Percentiles rank a stretch among this genome's conserved stretches.
These are phyloP conservation scores for Microcebus murinus DNA, from an alignment of 2,113 vertebrate genomes.

Conservation along the genomic window DNA sequence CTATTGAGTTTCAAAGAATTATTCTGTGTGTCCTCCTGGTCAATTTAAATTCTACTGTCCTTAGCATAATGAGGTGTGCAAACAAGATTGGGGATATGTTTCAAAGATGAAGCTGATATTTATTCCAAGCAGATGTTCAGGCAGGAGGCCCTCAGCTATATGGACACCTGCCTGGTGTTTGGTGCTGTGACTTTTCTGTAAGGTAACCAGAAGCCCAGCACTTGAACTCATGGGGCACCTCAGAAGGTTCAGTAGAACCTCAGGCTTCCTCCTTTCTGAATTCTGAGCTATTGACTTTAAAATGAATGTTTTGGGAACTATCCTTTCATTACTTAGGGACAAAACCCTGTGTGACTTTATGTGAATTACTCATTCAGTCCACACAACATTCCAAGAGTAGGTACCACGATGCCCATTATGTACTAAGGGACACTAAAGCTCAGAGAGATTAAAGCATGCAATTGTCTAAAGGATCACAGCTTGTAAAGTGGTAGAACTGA, in stretches of 20 bases:
- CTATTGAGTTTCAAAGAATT: conserved; percentile 58
- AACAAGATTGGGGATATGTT: conserved; percentile 25
- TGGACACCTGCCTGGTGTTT: background rate
- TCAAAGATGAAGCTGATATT: conserved; percentile 10
- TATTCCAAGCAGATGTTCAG: conserved; percentile 11
- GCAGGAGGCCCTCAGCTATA: background rate
- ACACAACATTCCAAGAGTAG: background rate
- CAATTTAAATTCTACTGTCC: conserved; percentile 48
- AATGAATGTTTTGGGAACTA: background rate
- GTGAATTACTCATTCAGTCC: background rate
- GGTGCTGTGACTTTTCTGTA: conserved; percentile 36
- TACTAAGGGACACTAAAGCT: background rate
- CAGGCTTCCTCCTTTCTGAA: background rate
- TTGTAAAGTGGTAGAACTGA: background rate
- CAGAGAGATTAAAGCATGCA: background rate
- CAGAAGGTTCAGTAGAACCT: background rate
- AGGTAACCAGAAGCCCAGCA: background rate
- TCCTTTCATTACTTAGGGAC: background rate
- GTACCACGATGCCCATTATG: background rate
- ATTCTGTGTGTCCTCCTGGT: conserved; percentile 40
- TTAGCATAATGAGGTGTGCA: background rate
- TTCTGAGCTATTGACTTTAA: conserved; percentile 12
- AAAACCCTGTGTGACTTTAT: background rate
- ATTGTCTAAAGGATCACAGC: background rate
- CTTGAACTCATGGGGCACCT: conserved; percentile 1